Evolutionary conservation across 2,888 invertebrate species (phyloP).

Genomic region (Tenthredo scrophulariae): DNA sequence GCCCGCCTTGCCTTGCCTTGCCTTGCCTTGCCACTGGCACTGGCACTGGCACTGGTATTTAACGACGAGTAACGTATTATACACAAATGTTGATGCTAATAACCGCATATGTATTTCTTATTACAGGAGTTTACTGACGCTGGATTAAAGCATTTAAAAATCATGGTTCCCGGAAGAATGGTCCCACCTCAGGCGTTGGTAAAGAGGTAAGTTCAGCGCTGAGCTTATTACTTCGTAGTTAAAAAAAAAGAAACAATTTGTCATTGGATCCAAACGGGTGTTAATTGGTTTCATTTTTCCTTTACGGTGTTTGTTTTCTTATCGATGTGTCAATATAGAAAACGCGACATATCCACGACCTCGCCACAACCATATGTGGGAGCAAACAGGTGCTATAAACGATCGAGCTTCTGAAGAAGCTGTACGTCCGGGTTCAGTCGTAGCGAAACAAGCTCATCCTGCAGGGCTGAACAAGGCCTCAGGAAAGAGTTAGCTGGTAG

Average conservation of each 20-base stretch:
- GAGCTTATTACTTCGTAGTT: background rate
- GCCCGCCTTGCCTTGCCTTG: constrained; percentile 7
- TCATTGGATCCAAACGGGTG: background rate
- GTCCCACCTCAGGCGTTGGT: constrained; percentile 78
- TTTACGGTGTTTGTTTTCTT: background rate
- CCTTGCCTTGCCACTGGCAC: background rate
- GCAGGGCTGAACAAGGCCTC: constrained; percentile 24
- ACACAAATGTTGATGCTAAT: constrained; percentile 42
- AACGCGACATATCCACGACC: too few relatives aligned
- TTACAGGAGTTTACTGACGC: constrained; percentile 77
- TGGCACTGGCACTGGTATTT: constrained; percentile 24
- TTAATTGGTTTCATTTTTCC: background rate
- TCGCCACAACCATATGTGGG: background rate
- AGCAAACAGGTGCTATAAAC: constrained; percentile 21
- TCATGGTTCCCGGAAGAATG: constrained; percentile 79
- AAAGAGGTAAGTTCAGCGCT: constrained; percentile 75
- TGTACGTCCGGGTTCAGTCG: background rate
- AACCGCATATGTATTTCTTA: constrained; percentile 60
- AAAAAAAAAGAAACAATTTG: background rate
- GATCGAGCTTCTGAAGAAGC: constrained; percentile 45
- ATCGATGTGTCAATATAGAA: background rate
- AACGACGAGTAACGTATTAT: constrained; percentile 29
- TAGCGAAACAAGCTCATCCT: constrained; percentile 23
- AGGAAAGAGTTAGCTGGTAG: background rate
- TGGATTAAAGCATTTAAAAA: constrained; percentile 79